Evolutionary conservation across 53 echinoderm and acorn worm species (phyloP).

Genomic region (Astropecten irregularis): DNA sequence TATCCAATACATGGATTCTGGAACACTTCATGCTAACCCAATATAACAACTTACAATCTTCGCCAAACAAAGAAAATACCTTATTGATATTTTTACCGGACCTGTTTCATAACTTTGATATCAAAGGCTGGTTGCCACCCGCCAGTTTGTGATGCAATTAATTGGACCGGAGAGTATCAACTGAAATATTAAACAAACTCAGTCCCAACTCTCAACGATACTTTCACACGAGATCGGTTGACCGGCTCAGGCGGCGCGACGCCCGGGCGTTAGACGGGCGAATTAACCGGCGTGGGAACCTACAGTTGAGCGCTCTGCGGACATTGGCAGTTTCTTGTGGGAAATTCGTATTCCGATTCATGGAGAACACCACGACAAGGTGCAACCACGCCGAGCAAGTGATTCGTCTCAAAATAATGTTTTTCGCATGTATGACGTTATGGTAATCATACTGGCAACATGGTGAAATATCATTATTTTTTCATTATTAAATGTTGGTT

Average conservation of each 20-base stretch:
- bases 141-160: slow-evolving; percentile 49
- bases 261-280: slow-evolving; percentile 27
- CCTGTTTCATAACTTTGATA: slow-evolving; percentile 3
- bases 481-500: too few relatives aligned
- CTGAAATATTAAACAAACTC: slow-evolving; percentile 41
- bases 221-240: slow-evolving; percentile 55
- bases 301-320: too few relatives aligned
- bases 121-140: not conserved
- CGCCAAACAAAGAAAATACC: not conserved
- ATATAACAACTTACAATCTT: slow-evolving; percentile 12
- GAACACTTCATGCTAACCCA: too few relatives aligned
- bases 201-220: slow-evolving; percentile 1
- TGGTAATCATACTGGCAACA: too few relatives aligned
- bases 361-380: too few relatives aligned
- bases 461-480: too few relatives aligned
- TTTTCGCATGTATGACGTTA: too few relatives aligned
- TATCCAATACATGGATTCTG: too few relatives aligned
- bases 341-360: too few relatives aligned
- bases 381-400: too few relatives aligned
- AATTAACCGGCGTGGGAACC: slow-evolving; percentile 24
- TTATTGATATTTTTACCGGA: not conserved
- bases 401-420: too few relatives aligned
- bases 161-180: slow-evolving; percentile 33
- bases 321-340: too few relatives aligned
- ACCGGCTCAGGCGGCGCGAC: slow-evolving; percentile 31